Conservation (phyloP, 2,797 vertebrate species). For the Thunnus albacares region DNA sequence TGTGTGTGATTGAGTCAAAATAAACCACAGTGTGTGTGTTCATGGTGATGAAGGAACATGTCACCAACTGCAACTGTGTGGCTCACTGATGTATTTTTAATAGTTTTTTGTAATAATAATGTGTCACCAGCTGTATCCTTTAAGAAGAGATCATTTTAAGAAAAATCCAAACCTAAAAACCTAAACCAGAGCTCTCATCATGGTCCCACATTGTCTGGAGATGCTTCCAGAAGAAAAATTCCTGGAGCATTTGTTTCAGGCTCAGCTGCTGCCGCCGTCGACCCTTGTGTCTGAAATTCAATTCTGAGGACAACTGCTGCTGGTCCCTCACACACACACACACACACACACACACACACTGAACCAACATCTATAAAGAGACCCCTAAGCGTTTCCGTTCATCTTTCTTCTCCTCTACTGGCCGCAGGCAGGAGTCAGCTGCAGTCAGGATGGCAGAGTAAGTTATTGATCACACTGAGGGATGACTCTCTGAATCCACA, state of each 20-base stretch:
- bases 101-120: too few species aligned
- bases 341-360: slow-evolving; percentile 28
- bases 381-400: slow-evolving; percentile 30
- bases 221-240: slow-evolving; percentile 47
- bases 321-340: slow-evolving; percentile 10
- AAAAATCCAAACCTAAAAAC: not conserved
- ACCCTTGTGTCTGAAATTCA: slow-evolving; percentile 39
- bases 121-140: not conserved
- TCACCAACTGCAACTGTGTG: too few species aligned
- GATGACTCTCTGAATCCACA: not conserved
- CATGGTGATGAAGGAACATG: too few species aligned
- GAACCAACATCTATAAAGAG: slow-evolving; percentile 56
- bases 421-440: slow-evolving; percentile 40
- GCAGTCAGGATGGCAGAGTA: slow-evolving; percentile 79
- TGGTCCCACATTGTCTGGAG: slow-evolving; percentile 12
- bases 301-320: slow-evolving; percentile 64
- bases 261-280: slow-evolving; percentile 62
- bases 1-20: too few species aligned
- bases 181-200: not conserved
- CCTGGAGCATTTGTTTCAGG: slow-evolving; percentile 42
- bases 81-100: too few species aligned
- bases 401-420: slow-evolving; percentile 24
- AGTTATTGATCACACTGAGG: slow-evolving; percentile 38
- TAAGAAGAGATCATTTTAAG: not conserved
- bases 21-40: too few species aligned